A percentile compares a stretch with the other conserved stretches of the same genome.
Conservation (phyloP, 2,797 vertebrate species). For the Pantherophis vulpinus region DNA sequence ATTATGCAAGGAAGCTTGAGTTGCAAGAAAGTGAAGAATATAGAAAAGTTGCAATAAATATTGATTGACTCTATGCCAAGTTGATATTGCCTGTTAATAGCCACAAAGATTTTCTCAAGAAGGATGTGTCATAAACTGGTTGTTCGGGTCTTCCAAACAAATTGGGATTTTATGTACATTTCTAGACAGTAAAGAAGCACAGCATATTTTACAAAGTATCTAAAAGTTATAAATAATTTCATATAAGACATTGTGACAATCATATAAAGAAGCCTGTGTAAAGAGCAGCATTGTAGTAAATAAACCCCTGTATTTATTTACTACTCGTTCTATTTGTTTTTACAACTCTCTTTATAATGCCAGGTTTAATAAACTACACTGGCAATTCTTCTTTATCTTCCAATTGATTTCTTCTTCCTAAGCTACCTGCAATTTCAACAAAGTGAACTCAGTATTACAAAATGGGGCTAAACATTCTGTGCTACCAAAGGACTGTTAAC, state of each 20-base stretch:
- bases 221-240: neutral
- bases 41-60: neutral
- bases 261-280: neutral
- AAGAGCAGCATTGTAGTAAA: neutral
- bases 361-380: neutral
- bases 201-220: neutral
- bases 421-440: neutral
- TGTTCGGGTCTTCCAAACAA: neutral
- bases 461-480: neutral
- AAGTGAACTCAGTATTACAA: neutral
- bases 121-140: neutral
- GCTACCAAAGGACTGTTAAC: neutral
- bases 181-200: neutral
- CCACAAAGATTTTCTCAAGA: neutral
- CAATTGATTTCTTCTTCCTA: neutral
- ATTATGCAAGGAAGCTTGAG: neutral
- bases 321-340: neutral
- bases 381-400: neutral
- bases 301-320: neutral
- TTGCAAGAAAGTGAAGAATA: neutral
- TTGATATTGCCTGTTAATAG: neutral
- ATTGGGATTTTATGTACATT: neutral
- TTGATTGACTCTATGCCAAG: neutral
- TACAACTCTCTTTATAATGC: neutral
- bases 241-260: neutral